Conservation (phyloP, 1,140 invertebrate genomes). For the Sinella curviseta region DNA sequence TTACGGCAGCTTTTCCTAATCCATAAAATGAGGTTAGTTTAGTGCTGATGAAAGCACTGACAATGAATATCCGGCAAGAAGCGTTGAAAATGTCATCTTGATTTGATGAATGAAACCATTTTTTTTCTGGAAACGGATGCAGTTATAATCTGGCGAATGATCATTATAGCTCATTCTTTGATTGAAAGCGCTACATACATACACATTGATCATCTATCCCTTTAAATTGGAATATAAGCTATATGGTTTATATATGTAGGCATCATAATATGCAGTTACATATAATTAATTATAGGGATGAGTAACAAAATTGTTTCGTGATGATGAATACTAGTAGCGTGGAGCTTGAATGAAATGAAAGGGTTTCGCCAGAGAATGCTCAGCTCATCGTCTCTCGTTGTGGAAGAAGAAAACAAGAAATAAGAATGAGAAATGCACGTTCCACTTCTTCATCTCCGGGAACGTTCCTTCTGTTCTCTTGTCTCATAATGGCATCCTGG, state of each 20-base stretch:
- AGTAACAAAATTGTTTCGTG: neutral
- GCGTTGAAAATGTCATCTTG: neutral
- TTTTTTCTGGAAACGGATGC: neutral
- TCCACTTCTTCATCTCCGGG: neutral
- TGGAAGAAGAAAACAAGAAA: no score
- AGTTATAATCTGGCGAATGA: neutral
- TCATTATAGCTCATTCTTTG: neutral
- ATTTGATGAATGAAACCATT: neutral
- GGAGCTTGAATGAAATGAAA: neutral
- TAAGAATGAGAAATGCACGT: no score
- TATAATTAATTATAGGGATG: conserved; percentile 27
- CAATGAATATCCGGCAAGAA: neutral
- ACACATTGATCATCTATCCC: neutral
- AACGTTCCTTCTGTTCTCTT: neutral
- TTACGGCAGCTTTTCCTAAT: neutral
- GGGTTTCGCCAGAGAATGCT: neutral
- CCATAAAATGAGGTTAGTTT: neutral
- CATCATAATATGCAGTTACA: neutral
- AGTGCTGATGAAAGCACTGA: neutral
- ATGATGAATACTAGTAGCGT: neutral
- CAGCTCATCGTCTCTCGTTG: neutral
- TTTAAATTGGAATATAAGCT: neutral
- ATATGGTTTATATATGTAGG: no score
- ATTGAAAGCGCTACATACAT: no score
- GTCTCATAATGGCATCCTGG: neutral